These are phyloP conservation scores for Vultur gryphus DNA, from an alignment of 2,797 vertebrate species.

Conservation along the genomic window DNA sequence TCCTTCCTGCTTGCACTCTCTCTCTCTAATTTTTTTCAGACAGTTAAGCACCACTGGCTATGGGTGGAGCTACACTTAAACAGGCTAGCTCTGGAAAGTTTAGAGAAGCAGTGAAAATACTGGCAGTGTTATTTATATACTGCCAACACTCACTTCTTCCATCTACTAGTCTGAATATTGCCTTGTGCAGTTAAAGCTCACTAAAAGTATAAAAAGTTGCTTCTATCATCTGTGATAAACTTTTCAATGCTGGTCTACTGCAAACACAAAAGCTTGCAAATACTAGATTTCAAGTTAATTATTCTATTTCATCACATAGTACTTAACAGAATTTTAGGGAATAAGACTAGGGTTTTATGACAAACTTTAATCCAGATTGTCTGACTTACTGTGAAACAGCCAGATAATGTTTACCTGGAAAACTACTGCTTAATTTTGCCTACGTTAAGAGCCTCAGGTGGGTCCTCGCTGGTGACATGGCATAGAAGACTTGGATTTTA, in stretches of 20 bases:
- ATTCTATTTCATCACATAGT: not conserved
- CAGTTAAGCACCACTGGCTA: not conserved
- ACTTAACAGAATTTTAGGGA: not conserved
- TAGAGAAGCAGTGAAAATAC: not conserved
- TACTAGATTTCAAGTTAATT: not conserved
- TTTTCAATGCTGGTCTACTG: not conserved
- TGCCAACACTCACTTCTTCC: not conserved
- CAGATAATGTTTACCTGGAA: not conserved
- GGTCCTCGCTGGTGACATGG: not conserved
- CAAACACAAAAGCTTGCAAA: not conserved
- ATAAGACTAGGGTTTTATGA: not conserved
- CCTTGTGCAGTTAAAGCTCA: not conserved
- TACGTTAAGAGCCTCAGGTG: fast-evolving
- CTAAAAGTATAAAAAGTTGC: not conserved
- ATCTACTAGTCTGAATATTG: not conserved
- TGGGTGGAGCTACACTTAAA: not conserved
- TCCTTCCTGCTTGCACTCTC: not conserved
- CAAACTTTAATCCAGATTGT: not conserved
- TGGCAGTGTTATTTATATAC: not conserved
- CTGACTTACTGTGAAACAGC: not conserved
- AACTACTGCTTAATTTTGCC: not conserved
- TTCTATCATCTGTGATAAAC: not conserved
- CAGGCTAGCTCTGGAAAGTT: not conserved
- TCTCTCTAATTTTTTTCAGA: not conserved
- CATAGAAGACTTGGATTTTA: not conserved